Evolutionary conservation across 2,888 invertebrate species (phyloP).

Genomic region (Lysandra bellargus): DNA sequence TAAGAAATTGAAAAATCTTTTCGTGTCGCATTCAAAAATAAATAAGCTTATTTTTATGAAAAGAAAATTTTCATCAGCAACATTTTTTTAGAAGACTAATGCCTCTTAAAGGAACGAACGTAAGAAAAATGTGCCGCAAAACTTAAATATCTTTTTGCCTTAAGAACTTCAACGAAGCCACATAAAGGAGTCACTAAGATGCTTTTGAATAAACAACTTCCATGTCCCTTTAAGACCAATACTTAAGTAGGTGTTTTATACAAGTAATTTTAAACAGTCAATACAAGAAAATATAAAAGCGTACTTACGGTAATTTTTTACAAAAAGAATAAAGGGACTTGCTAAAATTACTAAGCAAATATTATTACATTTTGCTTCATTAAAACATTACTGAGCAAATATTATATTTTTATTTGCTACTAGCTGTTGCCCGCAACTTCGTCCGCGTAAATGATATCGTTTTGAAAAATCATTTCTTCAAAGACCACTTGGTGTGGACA

Average conservation of each 20-base stretch:
- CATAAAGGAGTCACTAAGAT: slow-evolving; percentile 24
- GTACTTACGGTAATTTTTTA: neutral
- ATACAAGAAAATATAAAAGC: neutral
- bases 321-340: neutral
- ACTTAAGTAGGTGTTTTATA: neutral
- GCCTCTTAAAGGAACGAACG: neutral
- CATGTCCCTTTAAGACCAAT: slow-evolving; percentile 9
- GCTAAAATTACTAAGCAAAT: no score
- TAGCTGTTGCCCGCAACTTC: no score
- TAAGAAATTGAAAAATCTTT: neutral
- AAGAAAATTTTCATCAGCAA: slow-evolving; percentile 3
- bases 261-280: neutral
- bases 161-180: slow-evolving; percentile 4
- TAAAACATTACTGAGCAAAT: neutral
- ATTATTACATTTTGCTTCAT: no score
- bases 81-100: slow-evolving; percentile 12
- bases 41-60: slow-evolving; percentile 8
- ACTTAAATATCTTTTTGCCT: slow-evolving; percentile 20
- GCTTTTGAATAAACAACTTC: slow-evolving; percentile 17
- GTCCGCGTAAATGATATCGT: no score
- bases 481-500: no score
- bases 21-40: neutral
- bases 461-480: no score
- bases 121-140: slow-evolving; percentile 16
- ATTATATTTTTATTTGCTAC: neutral